A percentile compares a stretch with the other conserved stretches of the same genome.
These are phyloP conservation scores for Caenorhabditis sp. DNA, from an alignment of 2,888 invertebrate genomes.

Conservation along the genomic window DNA sequence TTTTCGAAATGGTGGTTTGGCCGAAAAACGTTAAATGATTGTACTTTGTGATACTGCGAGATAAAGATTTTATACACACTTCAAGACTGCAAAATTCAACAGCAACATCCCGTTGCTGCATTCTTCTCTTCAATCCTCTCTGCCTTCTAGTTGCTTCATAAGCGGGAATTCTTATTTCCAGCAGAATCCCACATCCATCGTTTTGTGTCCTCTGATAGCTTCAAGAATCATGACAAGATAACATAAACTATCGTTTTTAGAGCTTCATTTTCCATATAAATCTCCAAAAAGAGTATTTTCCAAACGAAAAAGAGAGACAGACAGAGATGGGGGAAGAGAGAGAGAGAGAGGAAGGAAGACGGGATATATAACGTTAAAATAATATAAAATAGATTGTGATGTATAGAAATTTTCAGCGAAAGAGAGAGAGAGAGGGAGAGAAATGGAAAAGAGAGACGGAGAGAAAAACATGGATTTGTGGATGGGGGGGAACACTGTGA, in stretches of 20 bases:
- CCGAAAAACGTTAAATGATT: too few species aligned
- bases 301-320: constrained; percentile 33
- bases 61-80: too few species aligned
- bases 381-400: neutral
- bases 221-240: too few species aligned
- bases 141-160: too few species aligned
- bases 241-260: constrained; percentile 63
- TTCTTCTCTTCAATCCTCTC: too few species aligned
- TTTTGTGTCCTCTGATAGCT: too few species aligned
- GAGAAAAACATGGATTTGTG: constrained; percentile 25
- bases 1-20: too few species aligned
- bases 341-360: neutral
- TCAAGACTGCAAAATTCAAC: too few species aligned
- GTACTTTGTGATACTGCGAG: too few species aligned
- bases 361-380: neutral
- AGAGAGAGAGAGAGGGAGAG: neutral
- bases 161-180: too few species aligned
- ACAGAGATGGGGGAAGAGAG: neutral
- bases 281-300: constrained; percentile 65
- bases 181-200: too few species aligned
- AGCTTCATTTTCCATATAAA: constrained; percentile 84
- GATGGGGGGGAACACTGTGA: neutral
- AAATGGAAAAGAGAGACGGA: constrained; percentile 1
- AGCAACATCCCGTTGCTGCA: too few species aligned
- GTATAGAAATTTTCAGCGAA: constrained; percentile 17